These are phyloP conservation scores for Cercopithecus mona DNA, from an alignment of 2,113 vertebrate species.

Conservation along the genomic window DNA sequence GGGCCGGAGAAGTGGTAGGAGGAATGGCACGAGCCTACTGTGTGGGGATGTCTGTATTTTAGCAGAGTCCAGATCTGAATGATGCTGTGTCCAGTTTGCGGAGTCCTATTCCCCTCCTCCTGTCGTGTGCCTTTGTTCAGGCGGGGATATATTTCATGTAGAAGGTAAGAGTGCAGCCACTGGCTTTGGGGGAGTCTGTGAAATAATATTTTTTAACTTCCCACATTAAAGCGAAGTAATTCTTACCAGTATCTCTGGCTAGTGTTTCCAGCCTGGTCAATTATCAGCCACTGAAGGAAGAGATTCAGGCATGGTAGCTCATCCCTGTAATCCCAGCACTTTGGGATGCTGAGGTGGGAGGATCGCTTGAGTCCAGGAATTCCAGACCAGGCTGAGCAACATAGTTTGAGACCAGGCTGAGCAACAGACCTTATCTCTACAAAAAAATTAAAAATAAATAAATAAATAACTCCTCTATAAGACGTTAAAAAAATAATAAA, in stretches of 20 bases:
- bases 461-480: too few species aligned
- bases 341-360: too few species aligned
- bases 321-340: too few species aligned
- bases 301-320: too few species aligned
- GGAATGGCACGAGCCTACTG: not conserved
- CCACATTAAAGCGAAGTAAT: not conserved
- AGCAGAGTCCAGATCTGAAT: slow-evolving; percentile 58
- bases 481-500: too few species aligned
- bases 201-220: not conserved
- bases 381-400: too few species aligned
- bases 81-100: slow-evolving; percentile 55
- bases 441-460: too few species aligned
- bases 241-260: slow-evolving; percentile 30
- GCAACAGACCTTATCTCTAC: too few species aligned
- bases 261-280: not conserved
- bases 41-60: slow-evolving; percentile 54
- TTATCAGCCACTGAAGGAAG: slow-evolving; percentile 18
- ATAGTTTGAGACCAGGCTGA: too few species aligned
- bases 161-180: slow-evolving; percentile 66
- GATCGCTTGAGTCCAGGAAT: too few species aligned
- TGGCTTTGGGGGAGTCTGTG: not conserved
- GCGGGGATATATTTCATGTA: slow-evolving; percentile 61
- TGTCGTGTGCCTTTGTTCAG: slow-evolving; percentile 62
- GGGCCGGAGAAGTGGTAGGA: not conserved
- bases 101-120: slow-evolving; percentile 51